Base-by-base conservation (phyloP, 2,113 vertebrate genomes). In the Cairina moschata region DNA sequence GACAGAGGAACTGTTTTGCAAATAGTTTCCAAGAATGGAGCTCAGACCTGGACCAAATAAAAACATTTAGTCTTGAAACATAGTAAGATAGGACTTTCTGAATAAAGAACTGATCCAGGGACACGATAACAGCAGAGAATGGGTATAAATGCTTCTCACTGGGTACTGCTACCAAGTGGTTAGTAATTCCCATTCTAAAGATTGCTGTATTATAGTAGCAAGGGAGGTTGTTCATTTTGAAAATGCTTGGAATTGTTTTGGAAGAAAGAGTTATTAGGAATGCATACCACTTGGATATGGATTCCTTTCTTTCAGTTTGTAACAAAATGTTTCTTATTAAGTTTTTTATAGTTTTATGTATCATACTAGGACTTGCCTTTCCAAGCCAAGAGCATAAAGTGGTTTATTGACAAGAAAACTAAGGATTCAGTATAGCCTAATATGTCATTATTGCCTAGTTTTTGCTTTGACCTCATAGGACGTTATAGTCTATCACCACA, bases 181-280 rank as follows among this genome's bases (percentile, higher is more conserved):
- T 9, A 40, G 22, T 14, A 28, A 76, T 56, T 58, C 81, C 77
- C 95, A 84, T 96, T 84, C 88, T 92, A 67, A 7, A 68, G 74
- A 88, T 82, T 44, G 36, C 62, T 93, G 58, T 13, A 16, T 50
- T 73, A 69, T 69, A 28, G 38, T 4, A 20, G 29, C 8, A 28
- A 72, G 23, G 44, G n/a, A 88, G 91, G 58, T 2, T 40, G 22
- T 29, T 96, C 44, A 93, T 91, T 94, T 86, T 28, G 23, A 50
- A 94, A 89, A 96, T 94, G 44, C 76, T 67, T 82, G 56, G 74
- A 54, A 92, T 95, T 87, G 44, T 94, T 96, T 62, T 50, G 77
- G 42, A 65, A 40, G 8, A n/a, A 36, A 26, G 80, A 75, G 77
- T 59, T 96, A 63, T 71, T 74, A 62, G 60, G 68, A 93, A 36